Base-by-base conservation (phyloP, 2,113 vertebrate species). In the Triplophysa tibetana region DNA sequence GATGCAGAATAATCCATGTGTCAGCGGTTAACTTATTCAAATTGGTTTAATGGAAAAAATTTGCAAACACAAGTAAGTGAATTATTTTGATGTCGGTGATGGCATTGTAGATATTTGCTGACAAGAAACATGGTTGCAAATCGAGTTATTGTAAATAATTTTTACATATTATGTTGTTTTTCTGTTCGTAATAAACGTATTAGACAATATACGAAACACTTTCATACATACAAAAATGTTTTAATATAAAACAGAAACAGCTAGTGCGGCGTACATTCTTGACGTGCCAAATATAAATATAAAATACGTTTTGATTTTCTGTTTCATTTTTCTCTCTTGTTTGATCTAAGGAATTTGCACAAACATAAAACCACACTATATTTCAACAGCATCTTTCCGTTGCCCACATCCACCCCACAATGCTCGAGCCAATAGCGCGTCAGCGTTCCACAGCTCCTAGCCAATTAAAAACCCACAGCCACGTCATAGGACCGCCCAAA, bases 1-100 rank as follows among this genome's bases (percentile, higher is more conserved):
- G 56, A 48, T 21, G 43, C n/a, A 21, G 38, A 56, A 64, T 75
- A 75, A 75, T 75, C 73, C 33, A 0, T 19, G 23, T 75, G 73
- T 75, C 73, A 76, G 74, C 74, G 38, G 24, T 50, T n/a, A 45
- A 16, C 74, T 76, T 52, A 48, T 52, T 33, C 61, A n/a, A 16
- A 52, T 14, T 29, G 45, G 43, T 29, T 54, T 17, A 50, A 65
- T 54, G 61, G 45, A 4, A 76, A 64, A 64, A 17, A 52, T 17
- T 9, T 43, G 58, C 41, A 26, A 29, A 58, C 54, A 17, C 54
- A 17, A 26, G 56, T 17, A n/a, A 63, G 72, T 14, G 9, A 62
- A 62, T 45, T 58, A 58, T 58, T 56, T 56, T 56, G 17, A 19
- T 56, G 52, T 56, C 1, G 6, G 17, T 56, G 54, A 21, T 19